Base-by-base conservation (phyloP, 2,113 vertebrate genomes). In the Triplophysa siluroides region DNA sequence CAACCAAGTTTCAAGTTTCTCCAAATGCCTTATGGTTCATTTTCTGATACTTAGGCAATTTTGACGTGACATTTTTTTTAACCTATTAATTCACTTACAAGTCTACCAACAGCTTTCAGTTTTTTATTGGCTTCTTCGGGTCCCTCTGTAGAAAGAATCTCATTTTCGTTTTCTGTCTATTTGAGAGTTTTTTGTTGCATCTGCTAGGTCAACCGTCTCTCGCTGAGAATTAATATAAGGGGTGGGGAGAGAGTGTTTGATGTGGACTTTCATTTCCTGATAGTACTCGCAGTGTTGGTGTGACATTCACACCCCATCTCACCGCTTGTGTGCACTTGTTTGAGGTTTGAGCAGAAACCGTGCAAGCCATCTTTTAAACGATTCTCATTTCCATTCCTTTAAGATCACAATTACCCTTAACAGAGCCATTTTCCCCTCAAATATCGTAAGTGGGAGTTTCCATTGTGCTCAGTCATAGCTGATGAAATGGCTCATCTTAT, bases 201-300 rank as follows among this genome's bases (percentile, higher is more conserved):
- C 61, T 78, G n/a, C 45, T 38, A 8, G 66, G 66, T 77, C 74
- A 24, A 29, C 23, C 29, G 64, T 70, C 16, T 77, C 16, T 77
- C 50, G 81, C 78, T 68, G 78, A 77, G 54, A 78, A 78, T 68
- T 41, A 72, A n/a, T 66, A n/a, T 29, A 12, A 68, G 52, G 24
- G 38, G 12, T 81, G 78, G 58, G 9, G 61, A 66, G 24, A 21
- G 29, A 21, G 38, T 66, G 50, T 78, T 80, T 83, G 66, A 80
- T 83, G 82, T 83, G 74, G 73, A 12, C 62, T 58, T 52, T 63
- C 33, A 19, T 79, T 83, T 83, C 81, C 81, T 83, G 77, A 76
- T 58, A 58, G 70, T 63, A 47, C 58, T 11, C 24, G 41, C 38
- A 60, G 52, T 11, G 16, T 54, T 79, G 33, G 18, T 38, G 6